phyloP scores from a whole-genome alignment of 2,888 invertebrate species.

The Automeris io region DNA sequence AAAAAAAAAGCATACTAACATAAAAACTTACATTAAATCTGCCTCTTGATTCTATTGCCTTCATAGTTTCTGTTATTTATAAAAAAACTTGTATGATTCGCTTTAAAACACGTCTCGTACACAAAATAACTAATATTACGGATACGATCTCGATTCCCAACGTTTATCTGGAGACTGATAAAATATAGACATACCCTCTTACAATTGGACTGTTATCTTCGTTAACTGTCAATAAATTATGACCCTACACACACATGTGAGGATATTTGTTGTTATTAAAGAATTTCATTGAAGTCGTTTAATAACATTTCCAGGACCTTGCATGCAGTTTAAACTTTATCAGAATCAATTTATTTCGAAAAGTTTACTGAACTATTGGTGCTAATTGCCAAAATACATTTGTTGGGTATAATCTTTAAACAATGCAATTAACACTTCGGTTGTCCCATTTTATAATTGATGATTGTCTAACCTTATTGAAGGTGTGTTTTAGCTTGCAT shows the following conservation, averaged over 20 bases:
- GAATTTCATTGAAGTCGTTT: neutral
- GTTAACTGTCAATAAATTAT: constrained; percentile 41
- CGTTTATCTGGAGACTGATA: constrained; percentile 36
- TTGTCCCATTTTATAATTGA: too few species aligned
- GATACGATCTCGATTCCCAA: constrained; percentile 28
- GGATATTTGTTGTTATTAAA: neutral
- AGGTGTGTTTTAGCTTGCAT: too few species aligned
- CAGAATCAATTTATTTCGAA: neutral
- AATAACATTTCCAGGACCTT: neutral
- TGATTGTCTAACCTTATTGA: too few species aligned
- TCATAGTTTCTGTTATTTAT: constrained; percentile 20
- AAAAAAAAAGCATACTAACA: too few species aligned
- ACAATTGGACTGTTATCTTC: too few species aligned
- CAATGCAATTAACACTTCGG: too few species aligned
- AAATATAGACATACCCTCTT: constrained; percentile 33
- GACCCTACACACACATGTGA: neutral
- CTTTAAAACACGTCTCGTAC: constrained; percentile 16
- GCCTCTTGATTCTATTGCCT: constrained; percentile 45
- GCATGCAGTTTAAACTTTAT: neutral
- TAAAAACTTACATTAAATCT: constrained; percentile 20
- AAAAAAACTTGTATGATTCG: too few species aligned
- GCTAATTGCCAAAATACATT: too few species aligned
- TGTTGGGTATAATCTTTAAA: too few species aligned
- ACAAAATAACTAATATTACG: constrained; percentile 25
- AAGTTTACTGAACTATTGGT: constrained; percentile 3